Conservation (phyloP, 2,888 invertebrate genomes). For the Tachina grossa region DNA sequence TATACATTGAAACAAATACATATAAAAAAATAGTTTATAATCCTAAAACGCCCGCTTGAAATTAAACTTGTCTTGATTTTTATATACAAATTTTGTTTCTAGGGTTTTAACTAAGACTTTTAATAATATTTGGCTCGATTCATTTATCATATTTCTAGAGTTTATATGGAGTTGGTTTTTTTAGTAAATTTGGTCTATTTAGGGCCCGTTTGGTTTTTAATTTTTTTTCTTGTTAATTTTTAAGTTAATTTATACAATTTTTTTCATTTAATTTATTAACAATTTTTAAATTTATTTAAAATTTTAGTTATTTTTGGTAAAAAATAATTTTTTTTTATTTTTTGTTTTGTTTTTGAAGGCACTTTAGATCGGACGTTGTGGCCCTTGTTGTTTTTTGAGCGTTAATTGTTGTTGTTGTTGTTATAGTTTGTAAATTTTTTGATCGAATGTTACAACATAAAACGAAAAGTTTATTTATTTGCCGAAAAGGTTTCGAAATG, state of each 20-base stretch:
- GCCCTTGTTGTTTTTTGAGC: slow-evolving; percentile 85
- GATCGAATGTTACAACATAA: slow-evolving; percentile 70
- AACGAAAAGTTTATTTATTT: slow-evolving; percentile 61
- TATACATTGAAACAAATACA: slow-evolving; percentile 33
- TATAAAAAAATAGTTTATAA: not conserved
- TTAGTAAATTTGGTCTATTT: slow-evolving; percentile 87
- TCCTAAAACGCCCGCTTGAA: slow-evolving; percentile 38
- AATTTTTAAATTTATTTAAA: slow-evolving; percentile 86
- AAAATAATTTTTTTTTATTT: slow-evolving; percentile 86
- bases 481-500: slow-evolving; percentile 71
- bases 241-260: slow-evolving; percentile 82
- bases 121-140: slow-evolving; percentile 51
- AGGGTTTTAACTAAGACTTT: slow-evolving; percentile 32
- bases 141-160: slow-evolving; percentile 56
- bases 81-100: slow-evolving; percentile 55
- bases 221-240: slow-evolving; percentile 87
- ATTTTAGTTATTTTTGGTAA: slow-evolving; percentile 87
- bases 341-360: slow-evolving; percentile 86
- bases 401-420: slow-evolving; percentile 69
- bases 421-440: slow-evolving; percentile 71
- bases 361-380: slow-evolving; percentile 97
- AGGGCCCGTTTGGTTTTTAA: slow-evolving; percentile 90
- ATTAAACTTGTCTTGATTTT: slow-evolving; percentile 38
- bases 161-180: slow-evolving; percentile 71
- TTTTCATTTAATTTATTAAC: slow-evolving; percentile 87